A percentile compares a stretch with the other conserved stretches of the same genome.
phyloP scores from a whole-genome alignment of 2,113 vertebrate genomes.

The Mirounga angustirostris region DNA sequence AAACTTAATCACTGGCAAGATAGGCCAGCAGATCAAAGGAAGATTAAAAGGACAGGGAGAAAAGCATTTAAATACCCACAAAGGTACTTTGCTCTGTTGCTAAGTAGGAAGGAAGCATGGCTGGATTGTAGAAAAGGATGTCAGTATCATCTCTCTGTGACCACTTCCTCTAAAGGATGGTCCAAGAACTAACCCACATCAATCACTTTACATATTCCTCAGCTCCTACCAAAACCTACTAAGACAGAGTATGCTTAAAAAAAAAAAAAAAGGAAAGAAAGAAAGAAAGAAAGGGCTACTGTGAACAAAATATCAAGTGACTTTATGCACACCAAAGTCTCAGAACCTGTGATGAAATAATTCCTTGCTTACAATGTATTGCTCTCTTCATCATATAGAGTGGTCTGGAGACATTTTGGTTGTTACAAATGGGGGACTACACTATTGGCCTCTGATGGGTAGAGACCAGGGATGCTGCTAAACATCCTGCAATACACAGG shows the following conservation, averaged over 20 bases:
- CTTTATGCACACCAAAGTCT: rapidly evolving
- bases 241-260: not conserved
- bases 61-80: not conserved
- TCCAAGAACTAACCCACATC: not conserved
- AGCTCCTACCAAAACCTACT: not conserved
- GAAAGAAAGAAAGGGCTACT: not conserved
- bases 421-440: not conserved
- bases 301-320: not conserved
- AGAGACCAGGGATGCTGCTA: no score
- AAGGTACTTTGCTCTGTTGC: not conserved
- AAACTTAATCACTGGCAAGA: constrained; percentile 71
- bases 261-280: not conserved
- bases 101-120: not conserved
- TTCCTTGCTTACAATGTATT: not conserved
- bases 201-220: not conserved
- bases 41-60: constrained; percentile 37
- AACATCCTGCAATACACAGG: not conserved
- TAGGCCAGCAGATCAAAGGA: not conserved
- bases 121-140: not conserved
- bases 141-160: not conserved
- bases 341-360: not conserved
- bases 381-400: not conserved
- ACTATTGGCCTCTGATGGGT: not conserved
- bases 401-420: not conserved
- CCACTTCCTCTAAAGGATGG: not conserved